Evolutionary conservation across 2,113 vertebrate species (phyloP).

Genomic region (Chelonoidis abingdonii): DNA sequence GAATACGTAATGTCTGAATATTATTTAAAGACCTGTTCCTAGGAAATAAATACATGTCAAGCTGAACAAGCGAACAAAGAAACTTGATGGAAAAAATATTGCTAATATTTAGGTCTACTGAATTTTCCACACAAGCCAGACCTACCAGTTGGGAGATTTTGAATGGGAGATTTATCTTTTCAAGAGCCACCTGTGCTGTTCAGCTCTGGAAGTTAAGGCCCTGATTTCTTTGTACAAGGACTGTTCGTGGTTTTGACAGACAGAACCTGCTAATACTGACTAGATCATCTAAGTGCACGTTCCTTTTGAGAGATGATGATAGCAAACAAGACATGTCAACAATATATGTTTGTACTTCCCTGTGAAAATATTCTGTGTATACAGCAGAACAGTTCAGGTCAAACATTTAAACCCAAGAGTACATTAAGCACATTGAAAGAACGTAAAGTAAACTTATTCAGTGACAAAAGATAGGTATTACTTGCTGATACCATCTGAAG

Average conservation of each 20-base stretch:
- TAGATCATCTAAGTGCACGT: neutral
- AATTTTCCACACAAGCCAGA: neutral
- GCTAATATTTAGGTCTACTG: neutral
- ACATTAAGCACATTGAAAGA: neutral
- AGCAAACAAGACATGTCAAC: neutral
- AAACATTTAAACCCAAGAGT: neutral
- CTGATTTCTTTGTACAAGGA: neutral
- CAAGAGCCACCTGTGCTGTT: neutral
- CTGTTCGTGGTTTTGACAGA: neutral
- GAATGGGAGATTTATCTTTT: neutral
- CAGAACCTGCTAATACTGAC: neutral
- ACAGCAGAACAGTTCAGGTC: neutral
- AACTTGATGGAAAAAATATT: neutral
- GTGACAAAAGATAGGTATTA: neutral
- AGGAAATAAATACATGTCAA: neutral
- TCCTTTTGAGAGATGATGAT: fast-evolving
- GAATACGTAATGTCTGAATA: neutral
- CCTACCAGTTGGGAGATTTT: neutral
- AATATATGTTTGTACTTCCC: neutral
- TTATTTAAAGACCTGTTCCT: neutral
- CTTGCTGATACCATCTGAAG: neutral
- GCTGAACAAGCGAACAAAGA: neutral
- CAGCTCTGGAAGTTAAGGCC: neutral
- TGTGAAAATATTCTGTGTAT: neutral
- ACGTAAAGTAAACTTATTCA: neutral